phyloP scores from a whole-genome alignment of 2,113 vertebrate species.

The Psilopogon haemacephalus region DNA sequence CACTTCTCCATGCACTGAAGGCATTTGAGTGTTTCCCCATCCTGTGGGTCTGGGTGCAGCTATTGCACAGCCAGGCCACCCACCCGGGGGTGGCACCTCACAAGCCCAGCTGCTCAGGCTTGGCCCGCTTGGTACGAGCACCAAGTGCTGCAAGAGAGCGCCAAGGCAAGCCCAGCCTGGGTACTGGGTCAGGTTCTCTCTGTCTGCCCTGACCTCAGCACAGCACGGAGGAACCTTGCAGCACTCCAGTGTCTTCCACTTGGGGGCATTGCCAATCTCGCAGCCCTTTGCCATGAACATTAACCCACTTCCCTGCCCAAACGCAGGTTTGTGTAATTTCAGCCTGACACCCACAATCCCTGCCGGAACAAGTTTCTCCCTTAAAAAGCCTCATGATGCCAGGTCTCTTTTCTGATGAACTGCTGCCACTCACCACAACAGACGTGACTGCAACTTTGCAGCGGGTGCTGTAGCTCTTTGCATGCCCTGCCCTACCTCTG shows the following conservation, averaged over 20 bases:
- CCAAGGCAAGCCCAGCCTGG: accelerated
- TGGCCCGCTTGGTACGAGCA: background rate
- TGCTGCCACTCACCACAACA: background rate
- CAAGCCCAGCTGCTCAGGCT: background rate
- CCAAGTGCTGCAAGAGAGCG: accelerated
- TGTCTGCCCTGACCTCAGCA: background rate
- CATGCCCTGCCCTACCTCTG: background rate
- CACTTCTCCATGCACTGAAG: background rate
- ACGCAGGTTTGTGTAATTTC: background rate
- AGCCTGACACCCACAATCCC: background rate
- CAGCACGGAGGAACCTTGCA: background rate
- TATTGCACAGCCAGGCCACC: too few species aligned
- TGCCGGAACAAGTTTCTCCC: background rate
- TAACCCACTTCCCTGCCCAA: constrained; percentile 38
- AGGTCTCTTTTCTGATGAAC: background rate
- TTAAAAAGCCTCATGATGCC: accelerated
- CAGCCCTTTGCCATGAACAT: background rate
- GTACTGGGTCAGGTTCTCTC: accelerated
- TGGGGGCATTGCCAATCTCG: background rate
- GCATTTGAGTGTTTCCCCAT: accelerated
- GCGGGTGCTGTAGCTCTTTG: background rate
- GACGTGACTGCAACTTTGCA: background rate
- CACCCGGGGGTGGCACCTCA: accelerated
- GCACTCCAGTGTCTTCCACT: background rate
- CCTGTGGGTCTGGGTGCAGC: accelerated